These are phyloP conservation scores for Balanococcus diminutus DNA, from an alignment of 2,888 invertebrate genomes.

Conservation along the genomic window DNA sequence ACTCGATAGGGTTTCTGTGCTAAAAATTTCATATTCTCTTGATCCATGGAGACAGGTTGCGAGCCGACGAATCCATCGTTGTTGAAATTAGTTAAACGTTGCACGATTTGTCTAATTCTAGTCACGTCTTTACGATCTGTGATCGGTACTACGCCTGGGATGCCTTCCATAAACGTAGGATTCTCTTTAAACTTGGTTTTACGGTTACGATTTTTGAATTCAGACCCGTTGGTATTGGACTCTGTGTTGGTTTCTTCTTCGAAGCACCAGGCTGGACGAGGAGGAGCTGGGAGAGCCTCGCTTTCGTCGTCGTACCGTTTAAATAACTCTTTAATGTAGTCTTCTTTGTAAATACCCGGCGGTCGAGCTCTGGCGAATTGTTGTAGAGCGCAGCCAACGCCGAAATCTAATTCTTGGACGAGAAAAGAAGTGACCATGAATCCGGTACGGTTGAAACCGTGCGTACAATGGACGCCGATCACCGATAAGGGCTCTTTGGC, in stretches of 20 bases:
- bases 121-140: conserved; percentile 68
- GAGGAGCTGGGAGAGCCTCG: conserved; percentile 68
- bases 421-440: conserved; percentile 92
- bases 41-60: conserved; percentile 97
- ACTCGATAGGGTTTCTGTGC: conserved; percentile 86
- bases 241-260: conserved; percentile 61
- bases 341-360: conserved; percentile 97
- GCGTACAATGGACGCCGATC: conserved; percentile 87
- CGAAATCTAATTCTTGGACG: conserved; percentile 81
- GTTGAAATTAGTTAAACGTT: conserved; percentile 68
- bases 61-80: conserved; percentile 80
- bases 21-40: conserved; percentile 76
- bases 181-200: conserved; percentile 63
- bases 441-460: conserved; percentile 98
- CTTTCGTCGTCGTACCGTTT: conserved; percentile 77
- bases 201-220: conserved; percentile 21
- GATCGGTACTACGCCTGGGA: conserved; percentile 77
- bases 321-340: conserved; percentile 89
- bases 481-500: conserved; percentile 77
- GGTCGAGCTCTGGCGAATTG: conserved; percentile 79
- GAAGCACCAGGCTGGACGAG: conserved; percentile 86
- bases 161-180: conserved; percentile 84
- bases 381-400: conserved; percentile 80
- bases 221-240: neutral
- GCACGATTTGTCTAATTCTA: conserved; percentile 75